These are phyloP conservation scores for Sarcoramphus papa DNA, from an alignment of 2,797 vertebrate species.

Conservation along the genomic window DNA sequence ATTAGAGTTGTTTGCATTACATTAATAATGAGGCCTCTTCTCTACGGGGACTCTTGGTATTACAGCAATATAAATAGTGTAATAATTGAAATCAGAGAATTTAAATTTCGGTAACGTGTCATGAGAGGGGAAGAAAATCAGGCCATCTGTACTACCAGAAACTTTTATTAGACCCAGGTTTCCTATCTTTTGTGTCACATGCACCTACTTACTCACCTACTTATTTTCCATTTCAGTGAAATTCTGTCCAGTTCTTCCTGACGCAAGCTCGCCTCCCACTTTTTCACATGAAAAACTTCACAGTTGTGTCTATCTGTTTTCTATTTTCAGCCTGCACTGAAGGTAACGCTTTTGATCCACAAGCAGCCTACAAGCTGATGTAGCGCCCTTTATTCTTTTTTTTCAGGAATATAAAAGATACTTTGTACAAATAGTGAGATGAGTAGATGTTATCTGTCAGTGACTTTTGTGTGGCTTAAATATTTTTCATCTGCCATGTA, in stretches of 20 bases:
- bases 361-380: background rate
- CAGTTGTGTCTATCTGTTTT: slow-evolving; percentile 27
- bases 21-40: slow-evolving; percentile 12
- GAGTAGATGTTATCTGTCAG: slow-evolving; percentile 23
- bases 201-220: slow-evolving; percentile 40
- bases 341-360: slow-evolving; percentile 41
- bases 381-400: background rate
- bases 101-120: background rate
- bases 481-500: background rate
- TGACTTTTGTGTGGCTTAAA: background rate
- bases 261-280: background rate
- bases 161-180: slow-evolving; percentile 27
- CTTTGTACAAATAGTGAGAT: slow-evolving; percentile 2
- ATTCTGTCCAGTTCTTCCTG: slow-evolving; percentile 8
- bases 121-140: slow-evolving; percentile 18
- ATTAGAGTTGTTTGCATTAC: background rate
- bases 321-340: slow-evolving; percentile 42
- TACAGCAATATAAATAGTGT: slow-evolving; percentile 6
- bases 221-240: slow-evolving; percentile 47
- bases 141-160: background rate
- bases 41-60: background rate
- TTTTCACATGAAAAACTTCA: slow-evolving; percentile 14
- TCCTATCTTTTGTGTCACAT: slow-evolving; percentile 40
- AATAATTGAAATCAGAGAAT: slow-evolving; percentile 61
- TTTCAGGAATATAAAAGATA: background rate